Percentiles rank a stretch among this genome's conserved stretches.
phyloP scores from a whole-genome alignment of 2,888 invertebrate genomes.

The Eumacrocentrus americanus region DNA sequence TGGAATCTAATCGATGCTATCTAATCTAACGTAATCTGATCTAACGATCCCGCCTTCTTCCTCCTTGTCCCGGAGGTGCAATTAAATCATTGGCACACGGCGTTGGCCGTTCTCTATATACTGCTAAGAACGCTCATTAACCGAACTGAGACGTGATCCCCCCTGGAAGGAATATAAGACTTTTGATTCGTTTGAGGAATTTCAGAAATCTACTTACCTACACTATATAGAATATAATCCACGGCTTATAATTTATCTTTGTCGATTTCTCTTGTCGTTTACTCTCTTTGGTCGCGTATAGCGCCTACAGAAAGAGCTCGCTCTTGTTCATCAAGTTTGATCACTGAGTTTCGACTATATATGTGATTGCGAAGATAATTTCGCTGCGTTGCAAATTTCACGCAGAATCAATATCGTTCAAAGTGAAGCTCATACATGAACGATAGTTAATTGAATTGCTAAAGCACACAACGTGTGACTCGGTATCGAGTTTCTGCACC shows the following conservation, averaged over 20 bases:
- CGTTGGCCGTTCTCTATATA: neutral
- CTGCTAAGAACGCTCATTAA: slow-evolving; percentile 9
- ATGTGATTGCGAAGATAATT: too few relatives aligned
- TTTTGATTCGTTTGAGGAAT: neutral
- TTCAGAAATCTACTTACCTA: too few relatives aligned
- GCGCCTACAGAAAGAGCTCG: too few relatives aligned
- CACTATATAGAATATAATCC: too few relatives aligned
- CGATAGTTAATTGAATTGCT: slow-evolving; percentile 53
- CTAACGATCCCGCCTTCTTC: slow-evolving; percentile 11
- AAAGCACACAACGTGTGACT: slow-evolving; percentile 51
- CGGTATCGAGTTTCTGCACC: slow-evolving; percentile 55
- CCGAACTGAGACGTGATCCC: neutral
- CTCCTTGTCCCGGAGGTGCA: slow-evolving; percentile 22
- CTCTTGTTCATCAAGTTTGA: too few relatives aligned
- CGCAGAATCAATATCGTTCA: neutral
- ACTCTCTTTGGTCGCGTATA: too few relatives aligned
- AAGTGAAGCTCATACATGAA: slow-evolving; percentile 39
- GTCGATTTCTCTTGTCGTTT: too few relatives aligned
- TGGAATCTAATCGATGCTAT: slow-evolving; percentile 19
- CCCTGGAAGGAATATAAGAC: neutral
- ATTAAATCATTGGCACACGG: slow-evolving; percentile 29
- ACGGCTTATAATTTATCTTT: neutral
- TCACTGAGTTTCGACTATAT: too few relatives aligned
- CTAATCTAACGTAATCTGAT: slow-evolving; percentile 26
- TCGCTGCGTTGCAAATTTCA: neutral